These are phyloP conservation scores for Choloepus hoffmanni DNA, from an alignment of 2,113 vertebrate genomes.

Conservation along the genomic window DNA sequence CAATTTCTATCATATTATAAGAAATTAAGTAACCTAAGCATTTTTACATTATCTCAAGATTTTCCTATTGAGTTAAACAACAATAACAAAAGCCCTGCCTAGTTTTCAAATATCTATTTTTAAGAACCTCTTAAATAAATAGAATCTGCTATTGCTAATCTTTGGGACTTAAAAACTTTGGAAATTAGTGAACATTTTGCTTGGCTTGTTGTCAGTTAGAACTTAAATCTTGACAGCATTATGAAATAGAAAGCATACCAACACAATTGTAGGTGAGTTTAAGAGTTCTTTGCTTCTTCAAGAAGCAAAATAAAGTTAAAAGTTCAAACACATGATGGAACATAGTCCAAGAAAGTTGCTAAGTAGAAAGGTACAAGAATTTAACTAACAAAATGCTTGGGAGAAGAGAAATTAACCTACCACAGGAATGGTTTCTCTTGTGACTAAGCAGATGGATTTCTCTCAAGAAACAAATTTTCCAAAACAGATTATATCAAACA, in stretches of 20 bases:
- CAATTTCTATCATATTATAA: conserved; percentile 27
- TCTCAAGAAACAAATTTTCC: neutral
- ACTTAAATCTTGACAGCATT: conserved; percentile 38
- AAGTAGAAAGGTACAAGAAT: conserved; percentile 33
- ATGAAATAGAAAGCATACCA: conserved; percentile 39
- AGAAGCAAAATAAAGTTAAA: conserved; percentile 19
- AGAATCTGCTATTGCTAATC: conserved; percentile 17
- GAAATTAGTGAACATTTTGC: conserved; percentile 6
- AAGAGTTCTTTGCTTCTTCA: conserved; percentile 3
- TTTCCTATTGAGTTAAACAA: neutral
- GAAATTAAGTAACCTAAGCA: conserved; percentile 43
- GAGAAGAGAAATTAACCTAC: neutral
- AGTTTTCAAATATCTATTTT: conserved; percentile 40
- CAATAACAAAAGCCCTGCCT: neutral
- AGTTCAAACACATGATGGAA: conserved; percentile 1
- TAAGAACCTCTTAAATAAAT: conserved; percentile 26
- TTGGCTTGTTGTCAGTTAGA: conserved; percentile 4
- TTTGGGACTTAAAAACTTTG: conserved; percentile 13
- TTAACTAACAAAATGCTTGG: neutral
- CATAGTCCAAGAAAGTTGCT: neutral
- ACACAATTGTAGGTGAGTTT: neutral
- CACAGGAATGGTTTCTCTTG: neutral
- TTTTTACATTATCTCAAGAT: conserved; percentile 3
- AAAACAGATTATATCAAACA: neutral
- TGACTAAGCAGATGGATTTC: neutral